Base-by-base conservation (phyloP, 2,888 invertebrate species). In the Odontothrips loti region DNA sequence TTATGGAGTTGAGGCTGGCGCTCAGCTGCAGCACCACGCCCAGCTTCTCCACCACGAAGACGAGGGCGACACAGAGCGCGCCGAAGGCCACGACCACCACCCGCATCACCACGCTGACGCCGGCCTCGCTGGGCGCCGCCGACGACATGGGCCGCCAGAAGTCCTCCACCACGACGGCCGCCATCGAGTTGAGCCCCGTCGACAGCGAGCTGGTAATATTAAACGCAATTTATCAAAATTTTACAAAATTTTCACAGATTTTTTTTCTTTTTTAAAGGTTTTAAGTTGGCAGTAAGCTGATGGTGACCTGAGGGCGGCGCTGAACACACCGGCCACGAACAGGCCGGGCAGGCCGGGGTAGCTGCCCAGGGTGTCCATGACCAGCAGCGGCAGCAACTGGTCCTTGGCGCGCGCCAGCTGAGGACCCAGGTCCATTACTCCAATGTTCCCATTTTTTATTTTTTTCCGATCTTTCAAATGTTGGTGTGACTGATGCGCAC, bases 181-280 rank as follows among this genome's bases (percentile, higher is more conserved):
- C 91, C 88, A 94, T 90, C 0, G 94, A 93, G 85, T 95, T 95
- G 51, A 94, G 87, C 0, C 94, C 94, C 0, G 94, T 94, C 9
- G 94, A 94, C 34, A 95, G 88, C 0, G 94, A 94, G 85, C 94
- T 93, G 23, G 6, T 10, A 20, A 43, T 43, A 43, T 6, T 8
- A 51, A 51, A 51, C 9, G 51, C 51, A 1, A 51, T 51, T 12
- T 51, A 48, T 15, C 9, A 48, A 48, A 48, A 9, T 11, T 15
- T 48, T 48, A 48, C 48, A 48, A 48, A 15, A 48, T 48, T 48
- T 48, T 48, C 48, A 15, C 48, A 48, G 48, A 15, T 9, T 11
- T 48, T 48, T 48, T 48, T 48, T 11, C 9, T 12, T 48, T 48
- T 48, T 48, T 12, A 9, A 48, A 48, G 48, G 48, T 9, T 11